A percentile compares a stretch with the other conserved stretches of the same genome.
phyloP scores from a whole-genome alignment of 2,797 vertebrate species.

The Margarornis squamiger region DNA sequence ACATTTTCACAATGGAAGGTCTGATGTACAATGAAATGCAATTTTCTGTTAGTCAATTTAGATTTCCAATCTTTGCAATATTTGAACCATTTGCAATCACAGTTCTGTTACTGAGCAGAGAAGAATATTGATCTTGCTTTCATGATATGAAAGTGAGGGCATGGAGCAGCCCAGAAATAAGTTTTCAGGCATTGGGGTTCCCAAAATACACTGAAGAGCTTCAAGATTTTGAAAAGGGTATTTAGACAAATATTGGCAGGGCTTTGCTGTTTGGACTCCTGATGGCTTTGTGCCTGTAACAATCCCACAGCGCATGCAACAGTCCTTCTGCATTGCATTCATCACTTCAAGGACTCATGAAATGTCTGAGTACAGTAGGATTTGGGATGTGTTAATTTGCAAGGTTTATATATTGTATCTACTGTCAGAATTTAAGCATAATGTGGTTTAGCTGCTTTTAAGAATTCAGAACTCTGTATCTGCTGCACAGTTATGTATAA shows the following conservation, averaged over 20 bases:
- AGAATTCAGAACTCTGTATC: neutral
- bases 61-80: neutral
- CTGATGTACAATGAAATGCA: neutral
- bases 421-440: neutral
- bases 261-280: neutral
- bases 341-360: neutral
- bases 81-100: neutral
- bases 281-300: neutral
- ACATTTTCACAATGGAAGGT: neutral
- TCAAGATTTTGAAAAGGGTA: neutral
- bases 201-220: neutral
- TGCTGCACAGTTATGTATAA: neutral
- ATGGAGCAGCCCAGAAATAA: neutral
- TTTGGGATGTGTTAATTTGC: neutral
- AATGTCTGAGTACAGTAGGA: neutral
- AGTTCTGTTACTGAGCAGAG: neutral
- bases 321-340: neutral
- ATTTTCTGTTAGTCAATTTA: neutral
- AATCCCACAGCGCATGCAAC: neutral
- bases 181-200: neutral
- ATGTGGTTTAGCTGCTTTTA: neutral
- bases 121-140: neutral
- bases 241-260: neutral
- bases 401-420: neutral
- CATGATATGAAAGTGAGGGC: neutral